Base-by-base conservation (phyloP, 2,797 vertebrate species). In the Argya squamiceps region DNA sequence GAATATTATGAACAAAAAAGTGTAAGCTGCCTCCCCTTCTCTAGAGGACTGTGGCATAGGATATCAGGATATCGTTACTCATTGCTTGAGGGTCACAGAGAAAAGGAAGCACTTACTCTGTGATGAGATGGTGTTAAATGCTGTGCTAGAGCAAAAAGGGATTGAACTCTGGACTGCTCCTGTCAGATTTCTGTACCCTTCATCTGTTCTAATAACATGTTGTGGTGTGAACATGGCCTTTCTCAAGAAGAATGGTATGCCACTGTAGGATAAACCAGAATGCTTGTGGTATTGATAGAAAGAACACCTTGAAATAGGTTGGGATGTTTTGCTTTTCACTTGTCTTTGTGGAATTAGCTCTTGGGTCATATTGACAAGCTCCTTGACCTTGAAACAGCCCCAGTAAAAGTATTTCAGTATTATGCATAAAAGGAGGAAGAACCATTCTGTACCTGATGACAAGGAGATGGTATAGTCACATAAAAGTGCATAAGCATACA, bases 101-200 rank as follows among this genome's bases (percentile, higher is more conserved):
- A 52, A 58, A 80, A 92, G 24, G 36, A 37, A 65, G 39, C 84
- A 44, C 50, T 70, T 58, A 1, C 8, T 37, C 18, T 65, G 9
- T 39, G 43, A 83, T 93, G 34, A 34, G 49, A 16, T 86, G 49
- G 24, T 82, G 34, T 60, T 85, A 74, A 91, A 49, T 83, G 34
- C 39, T 30, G 18, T 10, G 6, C 22, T 93, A 18, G 52, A 70
- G 64, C 49, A 84, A 47, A 65, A 80, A 89, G 24, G 77, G 29
- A 18, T 78, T 75, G 47, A 89, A 39, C 76, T 97, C 88, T 91
- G 81, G 77, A 44, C 56, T 95, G 15, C 74, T 97, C 20, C 68
- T 91, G 70, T 85, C 69, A 91, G 69, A 82, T 73, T 62, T 89
- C 79, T 74, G 53, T 24, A 23, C 14, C 49, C 36, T 73, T 81